Conservation (phyloP, 2,113 vertebrate species). For the Andinoacara biseriatus region DNA sequence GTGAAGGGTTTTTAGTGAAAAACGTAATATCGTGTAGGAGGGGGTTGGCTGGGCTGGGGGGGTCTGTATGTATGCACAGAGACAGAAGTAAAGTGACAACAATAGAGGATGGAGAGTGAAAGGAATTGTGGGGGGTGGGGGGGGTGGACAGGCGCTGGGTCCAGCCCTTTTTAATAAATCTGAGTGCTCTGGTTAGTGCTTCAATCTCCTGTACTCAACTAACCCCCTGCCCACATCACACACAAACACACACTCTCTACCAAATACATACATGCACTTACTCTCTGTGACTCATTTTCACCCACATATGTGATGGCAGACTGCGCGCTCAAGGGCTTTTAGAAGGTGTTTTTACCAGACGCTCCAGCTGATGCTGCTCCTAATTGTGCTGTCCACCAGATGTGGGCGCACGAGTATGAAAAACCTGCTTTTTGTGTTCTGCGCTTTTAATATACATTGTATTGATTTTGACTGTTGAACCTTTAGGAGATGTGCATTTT, state of each 20-base stretch:
- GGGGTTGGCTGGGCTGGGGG: neutral
- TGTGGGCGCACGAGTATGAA: constrained; percentile 20
- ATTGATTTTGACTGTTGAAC: neutral
- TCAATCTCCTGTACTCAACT: constrained; percentile 76
- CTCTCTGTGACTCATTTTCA: constrained; percentile 65
- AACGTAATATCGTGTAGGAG: constrained; percentile 71
- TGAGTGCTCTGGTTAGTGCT: constrained; percentile 82
- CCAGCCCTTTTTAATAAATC: constrained; percentile 81
- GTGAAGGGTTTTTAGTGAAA: constrained; percentile 64
- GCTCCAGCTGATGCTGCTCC: constrained; percentile 54
- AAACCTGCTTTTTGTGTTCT: neutral
- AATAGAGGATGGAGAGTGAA: constrained; percentile 66
- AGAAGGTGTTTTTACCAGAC: constrained; percentile 55
- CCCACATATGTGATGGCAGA: constrained; percentile 61
- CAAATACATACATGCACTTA: constrained; percentile 66
- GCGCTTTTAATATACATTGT: constrained; percentile 21
- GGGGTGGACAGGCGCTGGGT: constrained; percentile 49
- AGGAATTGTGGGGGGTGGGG: constrained; percentile 22
- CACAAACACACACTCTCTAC: constrained; percentile 45
- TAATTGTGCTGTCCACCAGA: constrained; percentile 41
- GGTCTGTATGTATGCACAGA: constrained; percentile 62
- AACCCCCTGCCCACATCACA: constrained; percentile 59
- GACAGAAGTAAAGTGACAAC: constrained; percentile 78
- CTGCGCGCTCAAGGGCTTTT: constrained; percentile 65
- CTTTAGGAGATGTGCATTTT: constrained; percentile 24